A percentile compares a stretch with the other conserved stretches of the same genome.
These are phyloP conservation scores for Pelagia noctiluca DNA, from an alignment of 30 jellyfish, hydroid and myxozoan genomes.

Conservation along the genomic window DNA sequence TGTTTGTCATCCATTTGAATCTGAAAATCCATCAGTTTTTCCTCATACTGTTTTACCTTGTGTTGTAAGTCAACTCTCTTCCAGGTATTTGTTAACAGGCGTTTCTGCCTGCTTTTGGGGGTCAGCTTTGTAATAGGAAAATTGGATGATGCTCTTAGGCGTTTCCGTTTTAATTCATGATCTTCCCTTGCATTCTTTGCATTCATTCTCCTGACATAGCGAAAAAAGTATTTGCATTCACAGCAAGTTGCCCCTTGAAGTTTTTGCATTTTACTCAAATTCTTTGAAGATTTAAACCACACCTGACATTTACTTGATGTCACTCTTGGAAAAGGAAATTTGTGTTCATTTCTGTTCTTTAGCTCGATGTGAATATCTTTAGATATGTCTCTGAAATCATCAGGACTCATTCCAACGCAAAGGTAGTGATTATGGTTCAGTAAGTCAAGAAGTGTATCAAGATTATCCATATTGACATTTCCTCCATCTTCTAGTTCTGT, in stretches of 20 bases:
- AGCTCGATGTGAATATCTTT: too few relatives aligned
- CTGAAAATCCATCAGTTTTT: constrained; percentile 15
- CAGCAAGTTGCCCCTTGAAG: constrained; percentile 30
- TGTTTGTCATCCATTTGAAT: not conserved
- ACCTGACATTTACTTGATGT: too few relatives aligned
- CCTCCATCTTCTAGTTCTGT: too few relatives aligned
- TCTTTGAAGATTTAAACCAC: too few relatives aligned
- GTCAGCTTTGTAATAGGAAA: constrained; percentile 17
- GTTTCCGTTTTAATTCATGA: not conserved
- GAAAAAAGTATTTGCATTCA: constrained; percentile 33
- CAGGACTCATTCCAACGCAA: too few relatives aligned
- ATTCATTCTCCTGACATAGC: constrained; percentile 38
- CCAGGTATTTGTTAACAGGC: constrained; percentile 8
- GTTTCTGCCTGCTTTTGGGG: constrained; percentile 4
- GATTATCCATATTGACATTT: too few relatives aligned
- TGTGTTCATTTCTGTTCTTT: too few relatives aligned
- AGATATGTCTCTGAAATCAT: too few relatives aligned
- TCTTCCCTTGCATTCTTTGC: not conserved
- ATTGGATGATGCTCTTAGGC: constrained; percentile 34
- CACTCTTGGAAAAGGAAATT: too few relatives aligned
- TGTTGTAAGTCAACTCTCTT: constrained; percentile 4
- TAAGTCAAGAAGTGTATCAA: too few relatives aligned
- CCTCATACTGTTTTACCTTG: not conserved
- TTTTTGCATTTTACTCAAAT: too few relatives aligned
- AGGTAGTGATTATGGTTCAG: too few relatives aligned